A percentile compares a stretch with the other conserved stretches of the same genome.
Evolutionary conservation across 1,140 invertebrate species (phyloP).

Genomic region (Sycophaga agraensis): DNA sequence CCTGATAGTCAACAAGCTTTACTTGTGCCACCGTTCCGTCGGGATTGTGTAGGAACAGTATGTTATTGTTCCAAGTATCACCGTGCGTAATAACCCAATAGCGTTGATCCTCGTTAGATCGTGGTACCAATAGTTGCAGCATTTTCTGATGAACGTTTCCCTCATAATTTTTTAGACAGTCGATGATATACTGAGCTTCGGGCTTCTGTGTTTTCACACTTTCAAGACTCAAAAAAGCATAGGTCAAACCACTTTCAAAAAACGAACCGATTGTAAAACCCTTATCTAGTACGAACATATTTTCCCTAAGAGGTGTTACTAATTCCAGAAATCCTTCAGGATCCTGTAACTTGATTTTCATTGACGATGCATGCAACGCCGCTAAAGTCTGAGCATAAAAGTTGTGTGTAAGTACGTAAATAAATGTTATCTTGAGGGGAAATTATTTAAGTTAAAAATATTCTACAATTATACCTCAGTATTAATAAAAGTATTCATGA

Average conservation of each 20-base stretch:
- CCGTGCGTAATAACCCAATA: conserved; percentile 50
- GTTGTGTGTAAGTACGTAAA: too few species aligned
- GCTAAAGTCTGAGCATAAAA: conserved; percentile 43
- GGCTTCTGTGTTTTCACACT: conserved; percentile 27
- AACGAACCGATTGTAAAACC: conserved; percentile 20
- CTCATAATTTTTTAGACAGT: conserved; percentile 15
- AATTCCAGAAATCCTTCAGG: conserved; percentile 35
- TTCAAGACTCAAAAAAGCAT: conserved; percentile 30
- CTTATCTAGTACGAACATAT: conserved; percentile 33
- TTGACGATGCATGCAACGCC: conserved; percentile 48
- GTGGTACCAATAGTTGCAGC: conserved; percentile 6
- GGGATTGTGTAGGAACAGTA: conserved; percentile 43
- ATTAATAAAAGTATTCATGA: background rate
- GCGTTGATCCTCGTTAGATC: conserved; percentile 9
- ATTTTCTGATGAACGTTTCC: conserved; percentile 23
- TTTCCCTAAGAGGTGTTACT: conserved; percentile 33
- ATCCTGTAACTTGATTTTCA: conserved; percentile 45
- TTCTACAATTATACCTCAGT: too few species aligned
- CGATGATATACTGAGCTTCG: background rate
- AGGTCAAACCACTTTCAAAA: conserved; percentile 22
- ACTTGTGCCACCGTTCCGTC: conserved; percentile 28
- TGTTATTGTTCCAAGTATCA: conserved; percentile 54
- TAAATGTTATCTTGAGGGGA: too few species aligned
- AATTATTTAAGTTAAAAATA: too few species aligned
- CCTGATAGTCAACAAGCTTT: conserved; percentile 51